Evolutionary conservation across 2,113 vertebrate species (phyloP).

Genomic region (Phainopepla nitens): DNA sequence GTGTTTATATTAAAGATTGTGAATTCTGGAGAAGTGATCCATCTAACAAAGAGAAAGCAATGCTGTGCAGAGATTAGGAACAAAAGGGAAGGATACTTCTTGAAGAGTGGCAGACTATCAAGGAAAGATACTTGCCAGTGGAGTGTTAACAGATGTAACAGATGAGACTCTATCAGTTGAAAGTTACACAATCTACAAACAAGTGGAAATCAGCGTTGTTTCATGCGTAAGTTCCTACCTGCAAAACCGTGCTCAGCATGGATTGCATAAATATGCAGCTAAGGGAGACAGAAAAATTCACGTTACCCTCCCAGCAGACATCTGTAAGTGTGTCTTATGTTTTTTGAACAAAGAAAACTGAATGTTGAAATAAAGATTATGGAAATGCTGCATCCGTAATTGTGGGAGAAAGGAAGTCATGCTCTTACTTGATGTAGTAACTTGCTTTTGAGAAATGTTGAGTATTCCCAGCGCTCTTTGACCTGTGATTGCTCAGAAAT

Average conservation of each 20-base stretch:
- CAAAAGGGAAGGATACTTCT: constrained; percentile 50
- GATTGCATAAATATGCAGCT: constrained; percentile 42
- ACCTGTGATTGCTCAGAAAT: background rate
- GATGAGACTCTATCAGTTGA: constrained; percentile 42
- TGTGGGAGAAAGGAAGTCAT: background rate
- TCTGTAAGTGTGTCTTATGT: background rate
- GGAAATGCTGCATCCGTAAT: background rate
- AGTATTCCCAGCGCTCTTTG: background rate
- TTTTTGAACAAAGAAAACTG: background rate
- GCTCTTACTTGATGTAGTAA: background rate
- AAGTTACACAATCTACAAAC: constrained; percentile 40
- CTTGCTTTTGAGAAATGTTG: background rate
- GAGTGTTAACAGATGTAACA: constrained; percentile 65
- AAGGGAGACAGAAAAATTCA: background rate
- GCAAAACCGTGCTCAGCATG: constrained; percentile 12
- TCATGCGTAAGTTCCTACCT: constrained; percentile 23
- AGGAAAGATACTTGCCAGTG: constrained; percentile 47
- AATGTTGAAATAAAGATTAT: background rate
- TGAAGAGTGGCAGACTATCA: constrained; percentile 60
- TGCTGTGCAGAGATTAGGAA: constrained; percentile 50
- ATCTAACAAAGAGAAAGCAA: constrained; percentile 43
- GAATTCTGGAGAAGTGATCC: constrained; percentile 55
- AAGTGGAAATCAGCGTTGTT: constrained; percentile 33
- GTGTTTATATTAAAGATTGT: constrained; percentile 67
- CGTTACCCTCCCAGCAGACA: background rate